Evolutionary conservation across 2,113 vertebrate species (phyloP), one percentile per base, ranked within the genome.

Genomic region (Catagonus wagneri): DNA sequence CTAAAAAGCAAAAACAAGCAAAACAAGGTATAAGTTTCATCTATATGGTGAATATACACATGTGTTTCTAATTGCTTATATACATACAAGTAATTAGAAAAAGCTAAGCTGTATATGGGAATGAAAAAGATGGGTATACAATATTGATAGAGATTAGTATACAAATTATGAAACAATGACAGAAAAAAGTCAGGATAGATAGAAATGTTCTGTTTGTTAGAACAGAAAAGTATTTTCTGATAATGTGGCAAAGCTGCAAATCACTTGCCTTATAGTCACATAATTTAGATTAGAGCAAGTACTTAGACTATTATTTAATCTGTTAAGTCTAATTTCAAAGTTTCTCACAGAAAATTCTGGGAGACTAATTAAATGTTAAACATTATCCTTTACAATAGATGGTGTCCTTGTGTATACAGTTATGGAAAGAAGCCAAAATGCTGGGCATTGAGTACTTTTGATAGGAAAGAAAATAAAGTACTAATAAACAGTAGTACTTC

Each of bases 281-380:
- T 75, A 65, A 0, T 44, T 66, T 95, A 6, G 6, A 68, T 44
- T 68, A 89, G 10, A 12, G 50, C 2, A 88, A 86, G 27, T 60
- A 65, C 1, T 58, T 0, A 79, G 2, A 85, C 79, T 86, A 66
- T 5, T 32, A 89, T 39, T 25, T 93, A 22, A 56, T 22, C 0
- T 94, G 83, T 29, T 88, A 89, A 97, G 6, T 15, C 14, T 88
- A 52, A 89, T 39, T 56, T 90, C 36, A 85, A 94, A 63, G 2
- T 63, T 93, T 95, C 72, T 36, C 34, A 25, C 32, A n/a, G 7
- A 88, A 7, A 1, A 83, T 1, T 6, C 0, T 94, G 1, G 32
- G 3, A 85, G 8, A 34, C 71, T 72, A 39, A 97, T 89, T 29
- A 93, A 16, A 68, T 76, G 0, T 63, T 32, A 76, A 86, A 54